These are phyloP conservation scores for Chouioia cunea DNA, from an alignment of 2,888 invertebrate genomes.

Conservation along the genomic window DNA sequence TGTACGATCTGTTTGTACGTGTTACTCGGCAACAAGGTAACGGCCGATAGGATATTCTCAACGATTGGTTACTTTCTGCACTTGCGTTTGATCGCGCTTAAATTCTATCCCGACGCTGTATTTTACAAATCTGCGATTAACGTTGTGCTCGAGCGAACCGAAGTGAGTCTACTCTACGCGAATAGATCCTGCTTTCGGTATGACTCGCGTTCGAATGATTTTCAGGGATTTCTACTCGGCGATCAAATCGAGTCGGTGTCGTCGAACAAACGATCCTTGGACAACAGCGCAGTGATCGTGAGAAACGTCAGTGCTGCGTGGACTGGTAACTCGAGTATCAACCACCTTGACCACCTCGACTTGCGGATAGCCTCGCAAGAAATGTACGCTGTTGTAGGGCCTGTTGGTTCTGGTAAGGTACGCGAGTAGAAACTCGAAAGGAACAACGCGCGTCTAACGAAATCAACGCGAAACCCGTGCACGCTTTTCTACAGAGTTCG, in stretches of 20 bases:
- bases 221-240: constrained; percentile 70
- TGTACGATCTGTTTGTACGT: constrained; percentile 84
- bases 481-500: constrained; percentile 70
- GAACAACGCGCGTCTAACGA: too few relatives aligned
- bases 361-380: constrained; percentile 73
- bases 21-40: constrained; percentile 70
- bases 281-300: not conserved
- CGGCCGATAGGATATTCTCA: constrained; percentile 79
- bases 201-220: not conserved
- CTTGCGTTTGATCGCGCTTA: constrained; percentile 77
- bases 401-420: constrained; percentile 89
- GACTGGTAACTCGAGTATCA: constrained; percentile 58
- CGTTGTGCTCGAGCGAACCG: constrained; percentile 75
- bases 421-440: too few relatives aligned
- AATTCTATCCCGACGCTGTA: constrained; percentile 75
- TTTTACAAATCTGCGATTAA: constrained; percentile 74
- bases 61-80: constrained; percentile 83
- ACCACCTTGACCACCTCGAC: constrained; percentile 69
- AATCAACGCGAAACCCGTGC: too few relatives aligned
- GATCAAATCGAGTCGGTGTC: constrained; percentile 69
- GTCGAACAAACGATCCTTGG: not conserved
- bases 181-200: too few relatives aligned
- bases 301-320: constrained; percentile 56
- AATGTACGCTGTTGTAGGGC: constrained; percentile 84
- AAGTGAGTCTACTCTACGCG: constrained; percentile 81